Evolutionary conservation across 2,888 invertebrate species (phyloP).

Genomic region (Tachina lurida): DNA sequence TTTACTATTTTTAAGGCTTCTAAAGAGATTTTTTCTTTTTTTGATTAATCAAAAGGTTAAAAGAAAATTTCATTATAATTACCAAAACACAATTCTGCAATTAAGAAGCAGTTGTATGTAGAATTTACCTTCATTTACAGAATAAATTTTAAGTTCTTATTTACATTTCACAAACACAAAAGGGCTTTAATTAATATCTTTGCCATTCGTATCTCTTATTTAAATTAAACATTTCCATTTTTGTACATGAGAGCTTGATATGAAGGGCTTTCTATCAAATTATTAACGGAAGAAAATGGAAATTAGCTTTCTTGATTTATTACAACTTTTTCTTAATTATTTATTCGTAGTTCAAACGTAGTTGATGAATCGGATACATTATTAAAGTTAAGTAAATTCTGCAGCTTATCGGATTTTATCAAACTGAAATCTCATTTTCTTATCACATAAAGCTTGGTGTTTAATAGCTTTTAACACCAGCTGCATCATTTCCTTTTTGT

Average conservation of each 20-base stretch:
- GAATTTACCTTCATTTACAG: background rate
- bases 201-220: background rate
- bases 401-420: background rate
- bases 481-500: no score
- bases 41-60: slow-evolving; percentile 25
- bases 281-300: background rate
- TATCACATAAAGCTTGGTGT: no score
- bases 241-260: no score
- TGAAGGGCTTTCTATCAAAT: background rate
- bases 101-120: background rate
- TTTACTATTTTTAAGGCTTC: background rate
- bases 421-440: background rate
- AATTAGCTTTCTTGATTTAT: background rate
- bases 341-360: background rate
- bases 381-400: background rate
- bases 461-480: no score
- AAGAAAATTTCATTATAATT: slow-evolving; percentile 15
- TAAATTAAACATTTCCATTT: no score
- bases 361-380: background rate
- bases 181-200: background rate
- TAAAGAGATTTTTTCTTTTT: background rate
- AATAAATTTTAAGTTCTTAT: slow-evolving; percentile 7
- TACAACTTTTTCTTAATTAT: background rate
- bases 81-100: background rate
- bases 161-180: background rate